Base-by-base conservation (phyloP, 2,113 vertebrate species). In the Dicerorhinus sumatrensis region DNA sequence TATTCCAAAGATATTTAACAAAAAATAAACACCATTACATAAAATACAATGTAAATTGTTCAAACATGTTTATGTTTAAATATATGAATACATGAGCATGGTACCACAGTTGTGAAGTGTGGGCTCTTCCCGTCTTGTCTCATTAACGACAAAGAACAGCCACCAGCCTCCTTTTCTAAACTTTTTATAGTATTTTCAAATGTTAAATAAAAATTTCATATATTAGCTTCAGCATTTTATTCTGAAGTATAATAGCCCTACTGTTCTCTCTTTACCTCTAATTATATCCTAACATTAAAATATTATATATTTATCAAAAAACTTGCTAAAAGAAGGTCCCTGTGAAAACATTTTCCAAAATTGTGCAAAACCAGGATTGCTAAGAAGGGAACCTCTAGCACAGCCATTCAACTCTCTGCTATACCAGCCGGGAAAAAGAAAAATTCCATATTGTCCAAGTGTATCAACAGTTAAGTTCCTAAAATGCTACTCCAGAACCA, bases 31-130 rank as follows among this genome's bases (percentile, higher is more conserved):
- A 81, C 3, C 2, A 94, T 56, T 69, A 77, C 48, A 48, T 67
- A 21, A 96, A 96, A 96, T 96, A 91, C 84, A 95, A 70, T 58
- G 36, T 48, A 85, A 85, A 48, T 39, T 91, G 2, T 42, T 89
- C 39, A 69, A 95, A 95, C 12, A 91, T 79, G 14, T 42, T 58
- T 82, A 76, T 89, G 13, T 93, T 91, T 80, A 96, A 92, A 84
- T 93, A 89, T 46, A 18, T 88, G 5, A 77, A 84, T 62, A 73
- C 13, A 76, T 65, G 72, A 92, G 70, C 6, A 82, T 42, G 65
- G 62, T 27, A 56, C 23, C 60, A 82, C 12, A 94, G 67, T 72
- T 76, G 33, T 67, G 9, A 95, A 76, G 11, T 48, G 10, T 60
- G 36, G 29, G 8, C 5, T 82, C 86, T 94, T 67, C 18, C 20